Base-by-base conservation (phyloP, 1,140 invertebrate genomes). In the Mercenaria mercenaria region DNA sequence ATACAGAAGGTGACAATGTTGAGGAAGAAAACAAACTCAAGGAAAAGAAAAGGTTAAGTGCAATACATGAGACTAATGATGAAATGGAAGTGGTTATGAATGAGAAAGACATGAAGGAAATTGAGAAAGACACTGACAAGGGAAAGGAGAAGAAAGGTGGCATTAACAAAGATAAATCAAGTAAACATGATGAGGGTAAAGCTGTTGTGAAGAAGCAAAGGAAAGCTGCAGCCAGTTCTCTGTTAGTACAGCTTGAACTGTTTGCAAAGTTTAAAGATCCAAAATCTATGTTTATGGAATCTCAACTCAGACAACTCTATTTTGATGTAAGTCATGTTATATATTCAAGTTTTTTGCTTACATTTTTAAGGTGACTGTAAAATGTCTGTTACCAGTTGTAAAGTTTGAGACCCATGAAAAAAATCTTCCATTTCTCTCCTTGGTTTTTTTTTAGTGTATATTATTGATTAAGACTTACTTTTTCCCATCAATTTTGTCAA, bases 231-330 rank as follows among this genome's bases (percentile, higher is more conserved):
- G 74, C 81, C n/a, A 96, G 96, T 86, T 97, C 97, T 29, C 96
- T 99, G 1, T 95, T 98, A 64, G 97, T 97, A 20, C 97, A 98
- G 92, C 96, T 99, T 92, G 96, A 97, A 91, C 96, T 99, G 32
- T 97, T 99, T 95, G 96, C 97, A 3, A 97, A 97, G 91, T 97
- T 99, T 87, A 97, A 97, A 77, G 98, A 98, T 95, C 98, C 98
- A 0, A 97, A 97, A 95, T 97, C 97, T 13, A 95, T 99, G 67
- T 97, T 97, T 92, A 97, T 97, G 89, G 98, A 98, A 95, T 95
- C 97, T 10, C 97, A 98, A 92, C 96, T 99, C 56, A 97, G 97
- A 90, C 97, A 97, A 88, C 97, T 98, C 37, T 99, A 98, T 94
- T 96, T 97, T 72, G 94, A 96, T 92, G 96, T 96, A 92, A 90